Evolutionary conservation across 2,113 vertebrate genomes (phyloP).

Genomic region (Nesoenas mayeri): DNA sequence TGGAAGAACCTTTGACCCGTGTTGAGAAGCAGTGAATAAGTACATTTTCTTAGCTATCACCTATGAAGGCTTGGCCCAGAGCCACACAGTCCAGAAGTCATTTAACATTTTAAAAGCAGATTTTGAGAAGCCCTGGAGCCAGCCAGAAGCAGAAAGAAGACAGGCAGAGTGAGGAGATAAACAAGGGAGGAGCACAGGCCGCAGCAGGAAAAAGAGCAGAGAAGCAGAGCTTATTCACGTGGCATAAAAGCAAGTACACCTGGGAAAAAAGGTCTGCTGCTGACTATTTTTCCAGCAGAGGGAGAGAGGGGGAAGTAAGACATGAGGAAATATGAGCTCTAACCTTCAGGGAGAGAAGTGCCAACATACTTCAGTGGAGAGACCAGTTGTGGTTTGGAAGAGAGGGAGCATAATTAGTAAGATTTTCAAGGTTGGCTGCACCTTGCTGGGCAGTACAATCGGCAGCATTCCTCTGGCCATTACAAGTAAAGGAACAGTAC

Average conservation of each 20-base stretch:
- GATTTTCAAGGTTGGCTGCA: background rate
- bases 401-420: background rate
- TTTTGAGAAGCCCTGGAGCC: slow-evolving; percentile 31
- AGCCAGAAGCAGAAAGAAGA: background rate
- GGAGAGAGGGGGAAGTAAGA: background rate
- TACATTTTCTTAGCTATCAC: background rate
- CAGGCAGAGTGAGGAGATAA: background rate
- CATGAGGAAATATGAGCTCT: background rate
- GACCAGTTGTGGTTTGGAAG: background rate
- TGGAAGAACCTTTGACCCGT: background rate
- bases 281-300: background rate
- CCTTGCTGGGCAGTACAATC: background rate
- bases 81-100: background rate
- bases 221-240: background rate
- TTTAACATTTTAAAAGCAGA: background rate
- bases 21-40: background rate
- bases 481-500: background rate
- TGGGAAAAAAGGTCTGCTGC: background rate
- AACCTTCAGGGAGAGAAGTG: background rate
- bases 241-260: background rate
- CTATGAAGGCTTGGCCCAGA: background rate
- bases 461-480: accelerated
- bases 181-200: background rate
- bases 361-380: background rate
- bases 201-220: background rate